Conservation (phyloP, 2,888 invertebrate species). For the Chaitophorus viminalis region DNA sequence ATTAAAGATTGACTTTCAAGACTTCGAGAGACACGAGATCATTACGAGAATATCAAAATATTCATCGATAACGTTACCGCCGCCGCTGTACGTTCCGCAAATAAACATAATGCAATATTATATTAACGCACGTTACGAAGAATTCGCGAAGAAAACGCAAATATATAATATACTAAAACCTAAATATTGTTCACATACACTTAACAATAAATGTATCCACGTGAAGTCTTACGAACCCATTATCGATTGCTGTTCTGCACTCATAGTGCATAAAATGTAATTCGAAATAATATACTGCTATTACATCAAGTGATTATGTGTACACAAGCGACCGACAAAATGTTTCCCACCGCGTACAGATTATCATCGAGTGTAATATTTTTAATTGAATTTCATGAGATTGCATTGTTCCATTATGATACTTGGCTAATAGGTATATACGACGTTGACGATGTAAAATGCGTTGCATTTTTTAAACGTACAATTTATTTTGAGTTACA, state of each 20-base stretch:
- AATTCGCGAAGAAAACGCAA: too few relatives aligned
- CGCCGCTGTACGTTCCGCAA: neutral
- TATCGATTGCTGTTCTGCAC: too few relatives aligned
- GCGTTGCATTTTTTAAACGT: neutral
- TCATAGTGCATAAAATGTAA: too few relatives aligned
- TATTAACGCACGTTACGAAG: too few relatives aligned
- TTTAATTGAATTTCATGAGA: conserved; percentile 29
- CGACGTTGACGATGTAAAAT: neutral
- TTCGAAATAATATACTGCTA: too few relatives aligned
- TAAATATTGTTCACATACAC: too few relatives aligned
- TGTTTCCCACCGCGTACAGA: neutral
- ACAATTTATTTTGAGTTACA: neutral
- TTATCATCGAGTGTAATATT: neutral
- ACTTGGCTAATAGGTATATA: neutral
- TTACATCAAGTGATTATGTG: too few relatives aligned
- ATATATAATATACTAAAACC: too few relatives aligned
- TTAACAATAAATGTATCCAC: too few relatives aligned
- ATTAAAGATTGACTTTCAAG: neutral
- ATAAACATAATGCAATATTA: too few relatives aligned
- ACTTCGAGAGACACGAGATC: neutral
- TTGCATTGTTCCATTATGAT: conserved; percentile 25
- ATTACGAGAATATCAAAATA: neutral
- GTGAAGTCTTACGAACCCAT: too few relatives aligned
- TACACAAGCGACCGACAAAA: too few relatives aligned
- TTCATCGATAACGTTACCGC: neutral